These are phyloP conservation scores for Cettia cetti DNA, from an alignment of 2,113 vertebrate genomes.

Conservation along the genomic window DNA sequence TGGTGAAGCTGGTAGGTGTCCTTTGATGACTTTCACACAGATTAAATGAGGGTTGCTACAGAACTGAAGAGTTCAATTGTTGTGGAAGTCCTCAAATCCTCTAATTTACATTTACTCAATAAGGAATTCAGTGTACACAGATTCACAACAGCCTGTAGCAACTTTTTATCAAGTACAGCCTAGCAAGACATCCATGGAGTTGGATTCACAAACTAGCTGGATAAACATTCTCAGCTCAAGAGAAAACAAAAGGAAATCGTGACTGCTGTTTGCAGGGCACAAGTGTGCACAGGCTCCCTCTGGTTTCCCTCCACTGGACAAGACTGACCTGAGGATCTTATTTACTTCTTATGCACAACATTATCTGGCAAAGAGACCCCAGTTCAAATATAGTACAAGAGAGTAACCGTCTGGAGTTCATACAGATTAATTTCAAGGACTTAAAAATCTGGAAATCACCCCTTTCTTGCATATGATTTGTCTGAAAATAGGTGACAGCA, in stretches of 20 bases:
- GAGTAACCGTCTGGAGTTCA: neutral
- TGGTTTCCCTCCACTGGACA: neutral
- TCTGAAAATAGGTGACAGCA: neutral
- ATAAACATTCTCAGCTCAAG: conserved; percentile 12
- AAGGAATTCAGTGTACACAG: conserved; percentile 26
- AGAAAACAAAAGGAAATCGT: conserved; percentile 10
- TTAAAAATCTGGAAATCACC: neutral
- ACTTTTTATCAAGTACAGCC: neutral
- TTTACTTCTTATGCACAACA: neutral
- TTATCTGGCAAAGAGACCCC: neutral
- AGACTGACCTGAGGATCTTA: neutral
- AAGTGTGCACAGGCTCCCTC: neutral
- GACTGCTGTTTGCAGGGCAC: neutral
- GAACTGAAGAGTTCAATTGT: conserved; percentile 18
- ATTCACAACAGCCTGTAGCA: conserved; percentile 7
- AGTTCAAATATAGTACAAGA: neutral
- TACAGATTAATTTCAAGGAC: neutral
- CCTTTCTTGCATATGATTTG: neutral
- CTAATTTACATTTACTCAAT: conserved; percentile 31
- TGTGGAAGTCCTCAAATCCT: conserved; percentile 32
- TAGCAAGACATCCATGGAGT: neutral
- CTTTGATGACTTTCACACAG: conserved; percentile 24
- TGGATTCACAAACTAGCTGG: neutral
- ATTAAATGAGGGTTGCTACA: neutral
- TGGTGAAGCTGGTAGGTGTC: neutral